These are phyloP conservation scores for Acleris emargana DNA, from an alignment of 2,888 invertebrate genomes.

Conservation along the genomic window DNA sequence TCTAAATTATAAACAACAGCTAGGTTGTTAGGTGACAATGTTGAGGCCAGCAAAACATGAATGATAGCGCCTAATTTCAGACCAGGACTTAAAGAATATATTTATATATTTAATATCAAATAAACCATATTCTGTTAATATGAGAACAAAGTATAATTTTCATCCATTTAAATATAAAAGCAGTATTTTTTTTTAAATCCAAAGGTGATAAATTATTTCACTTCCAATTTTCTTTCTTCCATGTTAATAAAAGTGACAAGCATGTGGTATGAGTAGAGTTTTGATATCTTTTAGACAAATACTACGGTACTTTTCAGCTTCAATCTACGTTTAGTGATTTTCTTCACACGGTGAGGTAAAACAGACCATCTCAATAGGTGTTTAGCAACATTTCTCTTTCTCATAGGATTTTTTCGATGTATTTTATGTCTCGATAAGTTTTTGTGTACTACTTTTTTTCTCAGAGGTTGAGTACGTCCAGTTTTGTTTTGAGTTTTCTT, in stretches of 20 bases:
- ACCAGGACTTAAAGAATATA: too few species aligned
- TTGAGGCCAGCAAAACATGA: too few species aligned
- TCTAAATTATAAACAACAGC: too few species aligned
- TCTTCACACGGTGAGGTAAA: too few species aligned
- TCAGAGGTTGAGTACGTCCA: neutral
- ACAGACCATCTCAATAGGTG: neutral
- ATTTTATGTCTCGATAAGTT: neutral
- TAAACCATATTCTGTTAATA: neutral
- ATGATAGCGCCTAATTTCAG: too few species aligned
- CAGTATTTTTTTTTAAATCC: neutral
- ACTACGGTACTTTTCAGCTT: too few species aligned
- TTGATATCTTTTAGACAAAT: too few species aligned
- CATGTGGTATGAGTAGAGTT: too few species aligned
- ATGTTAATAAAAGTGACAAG: neutral
- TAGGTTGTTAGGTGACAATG: too few species aligned
- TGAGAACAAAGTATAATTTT: neutral
- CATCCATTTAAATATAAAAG: neutral
- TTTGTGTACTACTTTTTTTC: neutral
- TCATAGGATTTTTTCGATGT: neutral
- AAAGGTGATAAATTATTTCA: neutral
- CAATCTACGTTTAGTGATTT: too few species aligned
- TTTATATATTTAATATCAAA: neutral
- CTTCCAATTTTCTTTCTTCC: neutral
- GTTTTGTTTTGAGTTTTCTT: neutral
- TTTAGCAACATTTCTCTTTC: neutral